Base-by-base conservation (phyloP, 2,888 invertebrate genomes). In the Cyclophora albipunctata region DNA sequence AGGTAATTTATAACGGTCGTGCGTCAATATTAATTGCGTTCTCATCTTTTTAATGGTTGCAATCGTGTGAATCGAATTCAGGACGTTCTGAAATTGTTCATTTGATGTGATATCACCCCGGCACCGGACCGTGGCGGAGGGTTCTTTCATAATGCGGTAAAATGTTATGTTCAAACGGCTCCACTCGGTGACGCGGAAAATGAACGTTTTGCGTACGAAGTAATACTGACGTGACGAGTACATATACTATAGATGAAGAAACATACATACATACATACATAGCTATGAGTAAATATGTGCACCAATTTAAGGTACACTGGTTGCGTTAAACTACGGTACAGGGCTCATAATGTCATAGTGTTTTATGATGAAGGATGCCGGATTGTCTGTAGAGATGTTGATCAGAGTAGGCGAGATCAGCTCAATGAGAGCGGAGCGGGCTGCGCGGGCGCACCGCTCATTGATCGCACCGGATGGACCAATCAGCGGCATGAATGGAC, bases 401-500 rank as follows among this genome's bases (percentile, higher is more conserved):
- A 79, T 74, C 75, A 79, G 80, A 78, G 86, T 87, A 87, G 86
- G 85, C 87, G 84, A 86, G 74, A 78, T 85, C 78, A 49, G 58
- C 72, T 72, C 70, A 75, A 70, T 77, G 71, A 67, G 71, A 73
- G 81, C 80, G 48, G 57, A 58, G 56, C 55, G 59, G 54, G 60
- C 71, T 71, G 74, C 82, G 78, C 81, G 73, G 71, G 73, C 83
- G 85, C 85, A 86, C 85, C 87, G 84, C 85, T 87, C 87, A 87
- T 87, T 88, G 86, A 87, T 80, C 73, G 78, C 83, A 87, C 88
- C 88, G 87, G 88, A 88, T 87, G 87, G 79, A 73, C 88, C 87
- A 88, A 88, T 88, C 88, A 87, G 84, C 85, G 73, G 72, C 84
- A 84, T 87, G 87, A 87, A 88, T 87, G 87, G 84, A 78, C 88